Evolutionary conservation across 2,797 vertebrate genomes (phyloP), one percentile per base, ranked within the genome.

Genomic region (Chelmon rostratus): DNA sequence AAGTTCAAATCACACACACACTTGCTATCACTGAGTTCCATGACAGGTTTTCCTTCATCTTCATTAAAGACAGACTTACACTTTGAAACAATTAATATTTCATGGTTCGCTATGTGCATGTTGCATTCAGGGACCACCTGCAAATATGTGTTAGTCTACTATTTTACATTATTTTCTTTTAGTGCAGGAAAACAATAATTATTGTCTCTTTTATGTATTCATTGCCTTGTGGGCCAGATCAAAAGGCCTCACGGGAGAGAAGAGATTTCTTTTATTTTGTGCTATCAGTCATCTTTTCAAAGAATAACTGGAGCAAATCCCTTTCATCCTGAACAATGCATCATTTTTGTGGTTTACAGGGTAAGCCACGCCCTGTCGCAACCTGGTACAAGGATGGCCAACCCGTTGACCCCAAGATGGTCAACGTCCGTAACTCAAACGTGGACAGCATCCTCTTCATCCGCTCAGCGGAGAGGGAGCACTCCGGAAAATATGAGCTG

Each of bases 381-480:
- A 93, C 87, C 53, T 98, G 97, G 97, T 88, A 84, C 28, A 97
- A 97, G 89, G 97, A 96, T 0, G 97, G 96, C 6, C 49, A 96
- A 59, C 96, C 96, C 0, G 0, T 98, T 37, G 96, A 98, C 73
- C 28, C 85, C 8, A 95, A 94, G 78, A 92, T 92, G 56, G 81
- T 97, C 68, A 91, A 90, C 0, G 11, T 97, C 58, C 95, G 95
- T 54, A 97, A 90, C 85, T 95, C 95, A 0, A 95, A 95, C 0
- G 78, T 95, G 4, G 97, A 98, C 93, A 95, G 90, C 4, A 96
- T 98, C 85, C 90, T 98, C 63, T 98, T 98, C 87, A 97, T 98
- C 58, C 97, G 97, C 62, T 81, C 96, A 0, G 96, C 97, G 0
- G 96, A 96, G 59, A 94, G 97, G 75, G 90, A 93, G 0, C 96